Base-by-base conservation (phyloP, 2,113 vertebrate species). In the Solea solea region DNA sequence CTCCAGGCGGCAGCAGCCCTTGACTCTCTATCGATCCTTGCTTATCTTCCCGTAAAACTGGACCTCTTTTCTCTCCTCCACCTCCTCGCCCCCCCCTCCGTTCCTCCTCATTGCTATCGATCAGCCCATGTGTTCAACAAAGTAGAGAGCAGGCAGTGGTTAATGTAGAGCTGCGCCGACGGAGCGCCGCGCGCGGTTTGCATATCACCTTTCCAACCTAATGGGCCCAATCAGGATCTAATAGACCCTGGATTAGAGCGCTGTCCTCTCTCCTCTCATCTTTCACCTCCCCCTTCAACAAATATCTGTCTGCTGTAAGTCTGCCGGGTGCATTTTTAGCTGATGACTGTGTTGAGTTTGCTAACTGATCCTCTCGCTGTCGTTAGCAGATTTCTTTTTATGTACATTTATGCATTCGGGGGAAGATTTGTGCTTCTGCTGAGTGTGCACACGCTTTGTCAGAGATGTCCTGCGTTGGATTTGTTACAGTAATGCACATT, bases 31-130 rank as follows among this genome's bases (percentile, higher is more conserved):
- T 92, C 72, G 89, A 93, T 94, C 84, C 64, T 28, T 15, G 64
- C 80, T 90, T 90, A 90, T 89, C 90, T 90, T 89, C 86, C 87
- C 76, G 80, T 92, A 89, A 89, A 89, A 78, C 78, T 78, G 85
- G 73, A 77, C 69, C 72, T 76, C 57, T 60, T 74, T 58, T 72
- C 72, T 66, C 72, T 64, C 57, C 70, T 59, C 69, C 76, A 42
- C 75, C 61, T 61, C 74, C 58, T 14, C 21, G 2, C 53, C 67
- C 67, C 64, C 53, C 62, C 51, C 61, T 75, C 67, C 54, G 76
- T 57, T 55, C 74, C 69, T 65, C 64, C 63, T 77, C 82, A 66
- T 73, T 81, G 81, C 80, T 84, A 91, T 91, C 67, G 85, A 91
- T 87, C 86, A 74, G 75, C 44, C 53, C 5, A 6, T 59, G 81